Evolutionary conservation across 2,888 invertebrate species (phyloP), one percentile per base, ranked within the genome.

Genomic region (Acleris holmiana): DNA sequence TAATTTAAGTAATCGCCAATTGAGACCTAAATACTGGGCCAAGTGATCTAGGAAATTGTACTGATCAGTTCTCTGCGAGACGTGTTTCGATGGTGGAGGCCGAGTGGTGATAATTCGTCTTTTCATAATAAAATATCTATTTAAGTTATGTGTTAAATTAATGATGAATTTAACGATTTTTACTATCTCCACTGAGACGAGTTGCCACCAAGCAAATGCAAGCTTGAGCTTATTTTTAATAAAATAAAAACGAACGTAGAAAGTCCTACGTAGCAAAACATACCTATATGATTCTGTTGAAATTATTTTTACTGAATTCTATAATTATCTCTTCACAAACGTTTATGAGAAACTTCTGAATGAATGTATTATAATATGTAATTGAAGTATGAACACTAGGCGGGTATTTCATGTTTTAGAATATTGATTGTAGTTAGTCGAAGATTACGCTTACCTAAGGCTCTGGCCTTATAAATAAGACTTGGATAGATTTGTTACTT

Each of bases 361-460:
- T 62, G 61, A 60, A 53, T 62, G 61, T 67, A 56, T 57, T 64
- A 35, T 56, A 64, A 70, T 66, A 66, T 71, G 64, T 66, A 68
- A 65, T 61, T 67, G 62, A 64, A 67, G 61, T 55, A 49, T 51
- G 50, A 46, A 58, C 51, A 69, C 55, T 49, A 69, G 61, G 76
- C 82, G 83, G 80, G 79, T 83, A 79, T 77, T 76, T 78, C 74
- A 74, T 77, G 64, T 67, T 70, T 70, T 79, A 77, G 74, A 55
- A 72, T 73, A 79, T 79, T 76, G 76, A 76, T 75, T 69, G 69
- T 88, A 89, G 86, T 88, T 89, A 89, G 89, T 85, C 78, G 78
- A 90, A 90, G 86, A 90, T 88, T 89, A 91, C 91, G 91, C 91
- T 91, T 91, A 91, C 83, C 79, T 77, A 88, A 83, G 80, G 70